Conservation (phyloP, 2,888 invertebrate species). For the Drosophila kambysellisi region DNA sequence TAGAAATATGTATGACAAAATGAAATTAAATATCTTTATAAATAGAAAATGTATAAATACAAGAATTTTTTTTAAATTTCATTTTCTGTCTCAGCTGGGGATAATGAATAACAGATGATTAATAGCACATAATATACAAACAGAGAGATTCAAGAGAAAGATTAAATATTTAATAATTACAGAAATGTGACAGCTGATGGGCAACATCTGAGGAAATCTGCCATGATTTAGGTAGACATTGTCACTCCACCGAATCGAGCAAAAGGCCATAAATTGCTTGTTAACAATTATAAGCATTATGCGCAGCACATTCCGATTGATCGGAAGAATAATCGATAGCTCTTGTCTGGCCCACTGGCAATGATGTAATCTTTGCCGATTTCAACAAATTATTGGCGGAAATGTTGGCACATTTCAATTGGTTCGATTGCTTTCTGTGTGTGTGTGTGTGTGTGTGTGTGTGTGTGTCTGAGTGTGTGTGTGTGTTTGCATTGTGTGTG, state of each 20-base stretch:
- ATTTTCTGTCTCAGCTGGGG: not conserved
- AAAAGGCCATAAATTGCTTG: not conserved
- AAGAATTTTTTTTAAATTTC: not conserved
- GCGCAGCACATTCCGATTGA: conserved; percentile 23
- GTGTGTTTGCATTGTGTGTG: conserved; percentile 11
- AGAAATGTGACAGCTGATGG: not conserved
- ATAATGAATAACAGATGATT: not conserved
- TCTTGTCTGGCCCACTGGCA: conserved; percentile 20
- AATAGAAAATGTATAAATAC: too few species aligned
- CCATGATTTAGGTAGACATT: not conserved
- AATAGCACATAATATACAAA: not conserved
- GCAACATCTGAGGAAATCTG: not conserved
- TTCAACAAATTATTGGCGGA: conserved; percentile 64
- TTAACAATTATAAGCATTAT: not conserved
- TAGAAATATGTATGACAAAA: too few species aligned
- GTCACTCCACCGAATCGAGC: not conserved
- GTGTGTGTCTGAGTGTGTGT: not conserved
- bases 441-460: not conserved
- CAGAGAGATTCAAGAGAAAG: not conserved
- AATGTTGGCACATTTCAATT: conserved; percentile 62
- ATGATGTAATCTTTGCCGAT: conserved; percentile 55
- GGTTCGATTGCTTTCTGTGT: conserved; percentile 1
- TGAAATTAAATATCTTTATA: too few species aligned
- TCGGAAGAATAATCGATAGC: conserved; percentile 40
- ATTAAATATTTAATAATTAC: too few species aligned